Conservation (phyloP, 2,888 invertebrate species). For the Ectropis crepuscularia region DNA sequence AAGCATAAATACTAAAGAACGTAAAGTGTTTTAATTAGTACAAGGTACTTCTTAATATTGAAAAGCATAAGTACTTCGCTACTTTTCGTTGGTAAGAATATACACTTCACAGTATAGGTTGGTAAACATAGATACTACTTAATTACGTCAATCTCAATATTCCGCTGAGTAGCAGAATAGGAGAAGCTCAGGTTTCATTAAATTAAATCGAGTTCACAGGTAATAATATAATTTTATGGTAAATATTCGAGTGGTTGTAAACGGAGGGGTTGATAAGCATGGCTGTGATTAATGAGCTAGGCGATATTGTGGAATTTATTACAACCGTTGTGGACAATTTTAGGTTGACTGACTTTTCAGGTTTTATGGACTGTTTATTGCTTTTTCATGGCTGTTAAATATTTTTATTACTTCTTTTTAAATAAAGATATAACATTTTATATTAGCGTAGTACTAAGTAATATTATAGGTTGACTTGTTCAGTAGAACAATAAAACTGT, state of each 20-base stretch:
- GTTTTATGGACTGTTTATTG: not conserved
- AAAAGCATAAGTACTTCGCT: too few species aligned
- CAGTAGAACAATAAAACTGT: too few species aligned
- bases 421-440: too few species aligned
- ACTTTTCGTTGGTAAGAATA: too few species aligned
- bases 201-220: conserved; percentile 41
- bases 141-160: conserved; percentile 42
- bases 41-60: too few species aligned
- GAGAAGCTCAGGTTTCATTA: conserved; percentile 40
- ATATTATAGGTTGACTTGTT: too few species aligned
- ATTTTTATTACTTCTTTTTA: too few species aligned
- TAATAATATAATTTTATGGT: conserved; percentile 41
- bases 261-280: conserved; percentile 26
- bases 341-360: conserved; percentile 10
- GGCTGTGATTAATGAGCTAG: conserved; percentile 23
- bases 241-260: conserved; percentile 40
- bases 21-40: too few species aligned
- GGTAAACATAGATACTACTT: conserved; percentile 3
- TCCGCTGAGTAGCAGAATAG: conserved; percentile 44
- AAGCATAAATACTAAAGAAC: too few species aligned
- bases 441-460: too few species aligned
- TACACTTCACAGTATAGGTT: too few species aligned
- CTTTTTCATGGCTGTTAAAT: not conserved
- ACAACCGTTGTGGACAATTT: not conserved
- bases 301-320: conserved; percentile 11